phyloP scores from a whole-genome alignment of 2,113 vertebrate genomes.

The Geococcyx californianus region DNA sequence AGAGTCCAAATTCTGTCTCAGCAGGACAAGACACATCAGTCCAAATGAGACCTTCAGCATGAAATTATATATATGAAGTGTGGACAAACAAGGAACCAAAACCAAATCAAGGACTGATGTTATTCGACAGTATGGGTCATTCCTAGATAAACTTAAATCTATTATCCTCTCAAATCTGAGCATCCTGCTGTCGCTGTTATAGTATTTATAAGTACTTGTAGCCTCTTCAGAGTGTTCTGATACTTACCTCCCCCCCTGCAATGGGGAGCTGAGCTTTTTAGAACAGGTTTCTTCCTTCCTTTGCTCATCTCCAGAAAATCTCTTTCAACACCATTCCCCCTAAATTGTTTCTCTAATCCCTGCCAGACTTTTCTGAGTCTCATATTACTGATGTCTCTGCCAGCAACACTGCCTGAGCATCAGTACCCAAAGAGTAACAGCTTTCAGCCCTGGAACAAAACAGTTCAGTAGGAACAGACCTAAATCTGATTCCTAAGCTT shows the following conservation, averaged over 20 bases:
- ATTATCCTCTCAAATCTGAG: background rate
- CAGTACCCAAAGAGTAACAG: background rate
- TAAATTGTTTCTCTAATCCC: background rate
- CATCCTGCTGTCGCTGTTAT: background rate
- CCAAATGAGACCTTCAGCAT: background rate
- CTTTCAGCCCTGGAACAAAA: background rate
- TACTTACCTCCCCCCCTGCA: background rate
- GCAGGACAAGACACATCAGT: background rate
- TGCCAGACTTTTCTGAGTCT: background rate
- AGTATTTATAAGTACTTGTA: background rate
- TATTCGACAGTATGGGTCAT: background rate
- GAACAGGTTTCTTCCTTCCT: background rate
- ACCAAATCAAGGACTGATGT: background rate
- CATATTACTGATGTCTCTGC: background rate
- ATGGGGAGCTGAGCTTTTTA: background rate
- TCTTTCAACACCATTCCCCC: background rate
- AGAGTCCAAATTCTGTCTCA: background rate
- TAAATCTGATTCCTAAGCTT: background rate
- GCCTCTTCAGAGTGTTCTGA: background rate
- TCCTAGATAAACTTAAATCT: background rate
- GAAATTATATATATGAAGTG: background rate
- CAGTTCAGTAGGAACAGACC: rapidly evolving
- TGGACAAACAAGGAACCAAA: background rate
- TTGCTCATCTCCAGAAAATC: background rate
- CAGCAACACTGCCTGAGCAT: background rate